Evolutionary conservation across 2,888 invertebrate species (phyloP), one percentile per base, ranked within the genome.

Genomic region (Apodemia mormo): DNA sequence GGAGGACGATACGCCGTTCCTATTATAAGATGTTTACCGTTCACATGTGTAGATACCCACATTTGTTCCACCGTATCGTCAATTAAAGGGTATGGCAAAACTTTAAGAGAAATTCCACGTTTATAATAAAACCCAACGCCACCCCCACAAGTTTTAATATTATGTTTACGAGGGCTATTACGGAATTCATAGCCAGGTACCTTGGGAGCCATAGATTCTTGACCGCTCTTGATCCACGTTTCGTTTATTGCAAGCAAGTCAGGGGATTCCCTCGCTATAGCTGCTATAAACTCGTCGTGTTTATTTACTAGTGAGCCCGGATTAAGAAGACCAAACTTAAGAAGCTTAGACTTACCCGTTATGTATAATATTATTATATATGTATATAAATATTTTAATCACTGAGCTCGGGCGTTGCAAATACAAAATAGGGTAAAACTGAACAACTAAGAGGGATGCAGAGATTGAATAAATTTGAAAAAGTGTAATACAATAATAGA

Each of bases 101-200:
- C 4, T 33, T 61, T 33, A 1, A 61, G 2, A 14, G 33, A 10
- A 4, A 61, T 61, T 12, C 30, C 33, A 7, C 33, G 12, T 33
- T 61, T 61, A 61, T 33, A 61, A 33, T 61, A 61, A 61, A 61
- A 61, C 10, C 61, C 61, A 30, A 61, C 61, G 14, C 61, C 61
- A 61, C 33, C 61, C 6, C 33, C 61, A 61, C 30, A 12, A 33
- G 2, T 10, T 61, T 33, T 61, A 33, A 61, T 14, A 5, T 30
- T 61, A 14, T 61, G 61, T 33, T 33, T 61, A 30, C 61, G 61
- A 14, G 61, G 61, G 30, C 6, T 3, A 29, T 61, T 30, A 14
- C 61, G 30, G 33, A 61, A 61, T 14, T 14, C 61, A 30, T 61
- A 61, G 14, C 61, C 61, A 61, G 61, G 61, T 14, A 61, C 61